phyloP scores from a whole-genome alignment of 2,113 vertebrate species.

The Upupa epops region DNA sequence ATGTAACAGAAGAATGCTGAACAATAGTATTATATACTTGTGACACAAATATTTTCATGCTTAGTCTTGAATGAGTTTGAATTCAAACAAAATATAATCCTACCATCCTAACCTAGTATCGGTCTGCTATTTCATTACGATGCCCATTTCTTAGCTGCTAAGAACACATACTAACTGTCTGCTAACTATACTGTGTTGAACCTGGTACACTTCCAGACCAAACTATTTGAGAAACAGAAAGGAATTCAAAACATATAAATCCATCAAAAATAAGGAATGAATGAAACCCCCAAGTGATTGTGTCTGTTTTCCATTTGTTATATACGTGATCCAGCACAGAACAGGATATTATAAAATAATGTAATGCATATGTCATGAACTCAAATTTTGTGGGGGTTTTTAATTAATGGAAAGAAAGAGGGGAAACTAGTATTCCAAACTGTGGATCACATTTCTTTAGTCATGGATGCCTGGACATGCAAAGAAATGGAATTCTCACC shows the following conservation, averaged over 20 bases:
- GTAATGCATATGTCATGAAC: not conserved
- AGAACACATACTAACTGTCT: not conserved
- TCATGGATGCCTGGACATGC: not conserved
- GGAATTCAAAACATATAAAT: not conserved
- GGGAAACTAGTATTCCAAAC: not conserved
- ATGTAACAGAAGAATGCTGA: not conserved
- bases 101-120: not conserved
- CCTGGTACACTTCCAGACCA: not conserved
- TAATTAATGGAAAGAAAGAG: not conserved
- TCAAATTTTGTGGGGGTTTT: not conserved
- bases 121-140: not conserved
- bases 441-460: not conserved
- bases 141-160: not conserved
- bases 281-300: not conserved
- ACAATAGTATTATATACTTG: not conserved
- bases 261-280: not conserved
- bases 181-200: not conserved
- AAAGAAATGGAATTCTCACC: not conserved
- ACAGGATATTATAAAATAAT: slow-evolving; percentile 11
- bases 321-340: not conserved
- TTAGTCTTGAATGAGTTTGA: not conserved
- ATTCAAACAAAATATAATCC: not conserved
- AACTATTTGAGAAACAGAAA: not conserved
- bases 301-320: slow-evolving; percentile 25
- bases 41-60: not conserved